Evolutionary conservation across 2,888 invertebrate genomes (phyloP).

Genomic region (Pteria penguin): DNA sequence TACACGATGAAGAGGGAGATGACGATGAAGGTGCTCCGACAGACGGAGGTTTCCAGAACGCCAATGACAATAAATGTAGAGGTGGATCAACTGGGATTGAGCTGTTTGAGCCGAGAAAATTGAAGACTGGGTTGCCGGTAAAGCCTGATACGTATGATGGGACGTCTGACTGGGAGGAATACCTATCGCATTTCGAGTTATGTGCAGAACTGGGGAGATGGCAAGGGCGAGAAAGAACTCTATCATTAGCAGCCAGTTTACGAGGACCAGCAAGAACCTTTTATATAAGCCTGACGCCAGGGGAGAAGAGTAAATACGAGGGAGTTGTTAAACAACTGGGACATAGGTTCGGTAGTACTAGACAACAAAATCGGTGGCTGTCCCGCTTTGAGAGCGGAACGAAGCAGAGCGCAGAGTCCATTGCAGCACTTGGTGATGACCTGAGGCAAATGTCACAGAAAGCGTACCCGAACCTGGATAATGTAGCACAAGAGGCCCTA

Average conservation of each 20-base stretch:
- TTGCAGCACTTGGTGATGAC: constrained; percentile 33
- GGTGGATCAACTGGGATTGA: not conserved
- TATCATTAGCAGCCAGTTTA: constrained; percentile 17
- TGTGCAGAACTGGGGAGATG: constrained; percentile 25
- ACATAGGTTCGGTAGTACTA: constrained; percentile 32
- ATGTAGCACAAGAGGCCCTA: not conserved
- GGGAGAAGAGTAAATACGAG: constrained; percentile 4
- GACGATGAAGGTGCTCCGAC: not conserved
- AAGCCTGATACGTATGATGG: constrained; percentile 11
- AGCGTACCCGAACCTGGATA: constrained; percentile 17
- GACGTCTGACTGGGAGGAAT: not conserved
- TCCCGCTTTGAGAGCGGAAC: constrained; percentile 16
- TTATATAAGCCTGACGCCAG: not conserved
- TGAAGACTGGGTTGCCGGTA: not conserved
- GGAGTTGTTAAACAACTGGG: not conserved
- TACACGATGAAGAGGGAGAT: not conserved
- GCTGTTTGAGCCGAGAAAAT: not conserved
- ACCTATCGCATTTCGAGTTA: constrained; percentile 26
- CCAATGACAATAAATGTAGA: not conserved
- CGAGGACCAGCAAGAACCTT: constrained; percentile 30
- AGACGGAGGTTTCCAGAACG: not conserved
- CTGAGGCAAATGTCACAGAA: constrained; percentile 12
- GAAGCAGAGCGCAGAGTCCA: constrained; percentile 3
- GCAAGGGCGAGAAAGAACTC: constrained; percentile 7
- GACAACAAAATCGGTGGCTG: constrained; percentile 29